Evolutionary conservation across 1,140 invertebrate species (phyloP), one percentile per base, ranked within the genome.

Genomic region (Drosophila miranda): DNA sequence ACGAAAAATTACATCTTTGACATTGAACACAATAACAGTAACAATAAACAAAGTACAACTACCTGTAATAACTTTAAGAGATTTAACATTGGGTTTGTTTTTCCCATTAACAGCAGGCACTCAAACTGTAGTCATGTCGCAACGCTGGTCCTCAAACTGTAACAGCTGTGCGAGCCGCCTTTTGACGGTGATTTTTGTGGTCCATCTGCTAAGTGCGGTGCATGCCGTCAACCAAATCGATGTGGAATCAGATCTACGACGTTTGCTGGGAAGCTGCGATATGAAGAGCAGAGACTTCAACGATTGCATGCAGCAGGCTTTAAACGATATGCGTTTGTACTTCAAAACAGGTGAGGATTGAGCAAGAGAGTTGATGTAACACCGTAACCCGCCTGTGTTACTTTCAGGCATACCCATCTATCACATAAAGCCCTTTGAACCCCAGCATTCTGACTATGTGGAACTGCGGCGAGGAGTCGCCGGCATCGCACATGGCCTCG

Each of bases 341-440:
- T 96, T 95, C 87, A 94, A 95, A 91, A 92, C 92, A 83, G 95
- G 94, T 95, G 89, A 91, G 71, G 71, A 41, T 19, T 42, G 6
- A 14, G 70, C 42, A 1, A 59, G 21, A 26, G 23, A 26, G 23
- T 26, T 30, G 11, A 43, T 34, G 41, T 16, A 28, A 14, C 7
- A 49, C 21, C 7, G 28, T 38, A 38, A 38, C 34, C 16, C 30
- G 28, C 41, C 26, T 30, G 26, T 91, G 21, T 11, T 14, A 3
- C 9, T 9, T 9, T 8, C 74, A 95, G 94, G 96, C 62, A 91
- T 96, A n/a, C 93, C 94, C 0, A 93, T 95, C 72, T 93, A 95
- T 78, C 93, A 94, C 30, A 92, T 96, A 0, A 92, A 92, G 1
- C 93, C 95, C 0, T 96, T 96, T 78, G 96, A 97, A 90, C 96